Percentiles rank a stretch among this genome's conserved stretches.
Conservation (phyloP, 2,113 vertebrate species). For the Melozone crissalis region DNA sequence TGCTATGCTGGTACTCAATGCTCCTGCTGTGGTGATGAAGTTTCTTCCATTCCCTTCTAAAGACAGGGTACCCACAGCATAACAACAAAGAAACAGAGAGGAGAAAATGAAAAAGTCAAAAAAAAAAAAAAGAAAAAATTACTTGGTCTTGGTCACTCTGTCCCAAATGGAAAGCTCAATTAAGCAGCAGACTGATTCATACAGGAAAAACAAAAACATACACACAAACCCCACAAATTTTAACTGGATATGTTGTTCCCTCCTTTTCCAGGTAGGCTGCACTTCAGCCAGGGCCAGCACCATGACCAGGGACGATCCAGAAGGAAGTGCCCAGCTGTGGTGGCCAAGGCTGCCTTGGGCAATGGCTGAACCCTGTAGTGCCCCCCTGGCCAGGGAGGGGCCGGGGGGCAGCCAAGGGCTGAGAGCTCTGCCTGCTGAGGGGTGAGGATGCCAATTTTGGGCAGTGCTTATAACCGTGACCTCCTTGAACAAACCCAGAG, state of each 20-base stretch:
- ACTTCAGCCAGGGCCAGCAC: background rate
- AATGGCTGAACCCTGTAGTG: background rate
- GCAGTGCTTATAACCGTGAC: background rate
- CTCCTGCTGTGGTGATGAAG: too few species aligned
- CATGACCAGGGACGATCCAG: fast-evolving
- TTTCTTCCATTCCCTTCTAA: too few species aligned
- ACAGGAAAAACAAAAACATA: background rate
- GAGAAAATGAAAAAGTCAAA: background rate
- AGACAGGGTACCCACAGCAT: background rate
- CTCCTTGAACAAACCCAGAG: background rate
- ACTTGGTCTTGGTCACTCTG: background rate
- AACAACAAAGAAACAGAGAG: background rate
- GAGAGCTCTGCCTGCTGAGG: background rate
- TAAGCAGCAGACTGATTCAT: background rate
- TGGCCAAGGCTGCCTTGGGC: background rate
- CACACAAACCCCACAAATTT: background rate
- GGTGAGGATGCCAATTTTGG: background rate
- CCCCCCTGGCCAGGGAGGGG: background rate
- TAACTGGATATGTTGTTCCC: background rate
- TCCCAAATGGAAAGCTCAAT: background rate
- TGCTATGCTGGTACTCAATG: too few species aligned
- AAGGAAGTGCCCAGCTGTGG: fast-evolving
- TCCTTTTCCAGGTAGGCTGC: background rate
- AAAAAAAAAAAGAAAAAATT: fast-evolving
- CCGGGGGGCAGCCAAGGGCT: fast-evolving